These are phyloP conservation scores for Dryadula phaetusa DNA, from an alignment of 2,888 invertebrate genomes.

Conservation along the genomic window DNA sequence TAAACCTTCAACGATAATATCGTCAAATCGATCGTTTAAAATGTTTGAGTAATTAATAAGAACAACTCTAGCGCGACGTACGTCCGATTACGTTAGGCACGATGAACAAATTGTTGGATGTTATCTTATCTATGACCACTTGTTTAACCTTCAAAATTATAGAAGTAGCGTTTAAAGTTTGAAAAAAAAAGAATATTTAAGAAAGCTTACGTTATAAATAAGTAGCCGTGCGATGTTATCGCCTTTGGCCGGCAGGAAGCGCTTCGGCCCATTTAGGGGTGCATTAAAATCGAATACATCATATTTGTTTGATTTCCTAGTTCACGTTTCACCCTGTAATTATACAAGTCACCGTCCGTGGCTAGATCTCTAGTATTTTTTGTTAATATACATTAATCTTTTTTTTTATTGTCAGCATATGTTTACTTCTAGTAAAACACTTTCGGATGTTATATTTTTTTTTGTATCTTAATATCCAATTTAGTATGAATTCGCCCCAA, in stretches of 20 bases:
- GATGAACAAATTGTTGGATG: slow-evolving; percentile 64
- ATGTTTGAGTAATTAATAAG: slow-evolving; percentile 49
- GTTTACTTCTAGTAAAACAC: slow-evolving; percentile 79
- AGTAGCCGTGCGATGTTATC: slow-evolving; percentile 78
- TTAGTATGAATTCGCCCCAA: slow-evolving; percentile 71
- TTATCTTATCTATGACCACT: slow-evolving; percentile 73
- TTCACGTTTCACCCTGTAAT: slow-evolving; percentile 82
- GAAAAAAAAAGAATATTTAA: slow-evolving; percentile 62
- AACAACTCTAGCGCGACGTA: slow-evolving; percentile 51
- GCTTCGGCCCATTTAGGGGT: slow-evolving; percentile 83
- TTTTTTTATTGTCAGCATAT: slow-evolving; percentile 81
- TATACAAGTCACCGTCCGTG: slow-evolving; percentile 81
- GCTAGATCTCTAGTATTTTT: slow-evolving; percentile 78
- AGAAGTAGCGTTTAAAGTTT: slow-evolving; percentile 70
- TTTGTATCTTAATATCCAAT: slow-evolving; percentile 78
- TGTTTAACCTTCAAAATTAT: slow-evolving; percentile 71
- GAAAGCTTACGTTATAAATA: slow-evolving; percentile 75
- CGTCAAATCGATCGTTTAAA: slow-evolving; percentile 45
- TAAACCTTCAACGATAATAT: slow-evolving; percentile 51
- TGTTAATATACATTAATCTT: slow-evolving; percentile 81
- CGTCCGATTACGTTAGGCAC: slow-evolving; percentile 53
- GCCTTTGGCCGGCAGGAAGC: slow-evolving; percentile 76
- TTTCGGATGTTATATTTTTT: slow-evolving; percentile 70
- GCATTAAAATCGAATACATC: slow-evolving; percentile 85
- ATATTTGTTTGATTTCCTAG: slow-evolving; percentile 85